These are phyloP conservation scores for Microctenopoma stevenorrisi DNA, from an alignment of 2,797 vertebrate genomes.

Conservation along the genomic window DNA sequence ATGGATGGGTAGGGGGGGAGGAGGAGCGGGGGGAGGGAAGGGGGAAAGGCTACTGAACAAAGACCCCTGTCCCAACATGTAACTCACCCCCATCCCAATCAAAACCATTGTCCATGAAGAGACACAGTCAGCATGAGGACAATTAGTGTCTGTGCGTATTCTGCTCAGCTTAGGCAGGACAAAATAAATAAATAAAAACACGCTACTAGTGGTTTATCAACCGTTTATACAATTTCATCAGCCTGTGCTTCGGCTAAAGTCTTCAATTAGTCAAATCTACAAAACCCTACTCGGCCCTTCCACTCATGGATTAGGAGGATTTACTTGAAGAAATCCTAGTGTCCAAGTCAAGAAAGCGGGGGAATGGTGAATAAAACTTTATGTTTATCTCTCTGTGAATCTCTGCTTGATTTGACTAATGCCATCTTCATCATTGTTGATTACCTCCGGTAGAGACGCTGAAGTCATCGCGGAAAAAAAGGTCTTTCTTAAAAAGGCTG, in stretches of 20 bases:
- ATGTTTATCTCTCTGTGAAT: constrained; percentile 40
- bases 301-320: constrained; percentile 73
- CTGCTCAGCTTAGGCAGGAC: constrained; percentile 52
- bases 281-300: constrained; percentile 53
- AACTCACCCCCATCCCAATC: constrained; percentile 78
- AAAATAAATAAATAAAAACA: constrained; percentile 32
- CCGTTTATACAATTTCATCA: constrained; percentile 20
- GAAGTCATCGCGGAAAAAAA: background rate
- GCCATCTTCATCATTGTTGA: background rate
- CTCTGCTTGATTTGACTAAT: constrained; percentile 9
- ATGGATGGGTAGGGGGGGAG: constrained; percentile 76
- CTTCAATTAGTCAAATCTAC: constrained; percentile 59
- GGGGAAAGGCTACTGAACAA: constrained; percentile 81
- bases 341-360: constrained; percentile 64
- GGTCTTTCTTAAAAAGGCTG: background rate
- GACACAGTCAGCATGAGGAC: constrained; percentile 76
- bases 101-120: constrained; percentile 75
- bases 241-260: constrained; percentile 5
- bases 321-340: constrained; percentile 73
- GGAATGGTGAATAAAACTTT: constrained; percentile 26
- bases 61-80: constrained; percentile 82
- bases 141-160: constrained; percentile 78
- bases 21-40: constrained; percentile 71
- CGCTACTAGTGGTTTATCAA: constrained; percentile 3
- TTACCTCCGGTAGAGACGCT: constrained; percentile 8